Conservation (phyloP, 2,113 vertebrate genomes). For the Rhinogobius similis region DNA sequence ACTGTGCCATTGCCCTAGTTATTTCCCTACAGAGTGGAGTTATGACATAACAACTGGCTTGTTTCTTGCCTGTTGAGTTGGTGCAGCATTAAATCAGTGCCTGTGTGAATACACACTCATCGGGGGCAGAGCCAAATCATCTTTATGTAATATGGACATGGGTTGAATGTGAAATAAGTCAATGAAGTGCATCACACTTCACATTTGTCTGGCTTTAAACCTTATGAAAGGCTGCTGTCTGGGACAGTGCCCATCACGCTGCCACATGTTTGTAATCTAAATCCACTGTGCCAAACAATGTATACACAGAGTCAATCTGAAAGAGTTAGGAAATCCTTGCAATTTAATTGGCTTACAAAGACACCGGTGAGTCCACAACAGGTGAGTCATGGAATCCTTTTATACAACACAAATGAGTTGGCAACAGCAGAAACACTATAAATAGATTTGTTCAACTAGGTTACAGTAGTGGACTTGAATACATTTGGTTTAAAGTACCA, state of each 20-base stretch:
- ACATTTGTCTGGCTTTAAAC: constrained; percentile 10
- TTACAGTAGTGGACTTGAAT: not conserved
- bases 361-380: constrained; percentile 55
- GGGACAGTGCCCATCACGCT: not conserved
- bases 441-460: not conserved
- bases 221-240: constrained; percentile 21
- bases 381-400: constrained; percentile 73
- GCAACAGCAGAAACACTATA: constrained; percentile 19
- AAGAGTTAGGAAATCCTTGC: constrained; percentile 68
- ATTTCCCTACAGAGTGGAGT: constrained; percentile 57
- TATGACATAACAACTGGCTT: constrained; percentile 71
- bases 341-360: constrained; percentile 72
- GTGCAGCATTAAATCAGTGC: constrained; percentile 52
- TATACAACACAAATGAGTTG: constrained; percentile 54
- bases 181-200: constrained; percentile 38
- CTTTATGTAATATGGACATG: constrained; percentile 58
- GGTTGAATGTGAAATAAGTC: constrained; percentile 44
- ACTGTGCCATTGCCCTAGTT: constrained; percentile 73
- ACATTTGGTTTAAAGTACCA: not conserved
- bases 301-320: constrained; percentile 49
- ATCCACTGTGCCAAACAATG: constrained; percentile 30
- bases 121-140: constrained; percentile 45
- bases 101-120: constrained; percentile 44
- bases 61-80: constrained; percentile 51
- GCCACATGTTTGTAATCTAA: constrained; percentile 21